Percentiles rank a stretch among this genome's conserved stretches.
phyloP scores from a whole-genome alignment of 2,797 vertebrate genomes.

The Telmatherina bonti region DNA sequence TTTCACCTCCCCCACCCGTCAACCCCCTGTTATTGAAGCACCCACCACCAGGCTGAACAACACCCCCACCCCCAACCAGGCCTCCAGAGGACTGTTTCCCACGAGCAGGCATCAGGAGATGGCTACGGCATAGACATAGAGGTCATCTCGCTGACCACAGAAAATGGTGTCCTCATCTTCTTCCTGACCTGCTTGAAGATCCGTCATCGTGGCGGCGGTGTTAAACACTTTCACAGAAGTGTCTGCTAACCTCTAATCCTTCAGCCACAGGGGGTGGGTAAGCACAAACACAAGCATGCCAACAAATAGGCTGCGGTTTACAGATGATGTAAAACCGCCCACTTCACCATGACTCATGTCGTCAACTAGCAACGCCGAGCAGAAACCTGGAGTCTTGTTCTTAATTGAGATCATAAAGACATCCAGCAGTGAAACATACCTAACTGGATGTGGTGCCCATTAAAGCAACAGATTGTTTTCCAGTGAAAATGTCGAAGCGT shows the following conservation, averaged over 20 bases:
- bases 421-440: conserved; percentile 24
- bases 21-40: conserved; percentile 7
- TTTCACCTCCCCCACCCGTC: neutral
- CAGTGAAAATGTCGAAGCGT: conserved; percentile 36
- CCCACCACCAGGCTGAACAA: neutral
- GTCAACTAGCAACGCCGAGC: conserved; percentile 11
- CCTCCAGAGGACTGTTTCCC: conserved; percentile 55
- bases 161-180: conserved; percentile 74
- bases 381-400: conserved; percentile 21
- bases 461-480: conserved; percentile 32
- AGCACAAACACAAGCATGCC: conserved; percentile 35
- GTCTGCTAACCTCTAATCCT: conserved; percentile 71
- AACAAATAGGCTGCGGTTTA: conserved; percentile 38
- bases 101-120: conserved; percentile 42
- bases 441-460: conserved; percentile 49
- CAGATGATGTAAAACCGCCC: conserved; percentile 31
- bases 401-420: conserved; percentile 46
- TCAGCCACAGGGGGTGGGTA: conserved; percentile 39
- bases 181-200: conserved; percentile 75
- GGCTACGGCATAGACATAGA: conserved; percentile 37
- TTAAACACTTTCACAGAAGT: conserved; percentile 80
- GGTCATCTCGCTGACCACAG: conserved; percentile 77
- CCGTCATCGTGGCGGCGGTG: conserved; percentile 63
- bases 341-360: conserved; percentile 52
- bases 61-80: neutral